These are phyloP conservation scores for Microctonus brassicae DNA, from an alignment of 2,888 invertebrate genomes.

Conservation along the genomic window DNA sequence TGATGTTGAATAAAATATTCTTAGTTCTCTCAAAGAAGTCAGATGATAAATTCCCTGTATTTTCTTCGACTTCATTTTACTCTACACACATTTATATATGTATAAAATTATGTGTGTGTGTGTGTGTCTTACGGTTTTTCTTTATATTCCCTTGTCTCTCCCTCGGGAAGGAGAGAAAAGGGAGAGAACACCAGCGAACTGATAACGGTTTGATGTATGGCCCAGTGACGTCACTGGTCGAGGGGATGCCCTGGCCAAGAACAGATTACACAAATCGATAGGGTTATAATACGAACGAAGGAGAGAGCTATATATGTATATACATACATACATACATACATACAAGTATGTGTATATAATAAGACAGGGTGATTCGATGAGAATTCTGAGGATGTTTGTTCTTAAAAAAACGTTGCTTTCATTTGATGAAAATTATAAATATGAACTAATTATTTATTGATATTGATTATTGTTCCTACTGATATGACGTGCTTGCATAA, in stretches of 20 bases:
- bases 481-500: too few species aligned
- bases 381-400: neutral
- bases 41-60: conserved; percentile 3
- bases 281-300: conserved; percentile 51
- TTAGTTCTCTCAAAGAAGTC: conserved; percentile 28
- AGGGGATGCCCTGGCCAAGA: conserved; percentile 58
- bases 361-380: too few species aligned
- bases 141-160: conserved; percentile 34
- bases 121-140: conserved; percentile 22
- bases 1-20: conserved; percentile 54
- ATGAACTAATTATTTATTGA: too few species aligned
- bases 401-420: conserved; percentile 9
- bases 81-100: neutral
- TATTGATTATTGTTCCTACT: too few species aligned
- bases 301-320: conserved; percentile 24
- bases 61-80: conserved; percentile 16
- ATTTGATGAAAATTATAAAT: too few species aligned
- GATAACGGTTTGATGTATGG: conserved; percentile 69
- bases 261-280: conserved; percentile 68
- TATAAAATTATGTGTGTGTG: neutral
- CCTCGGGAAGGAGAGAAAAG: conserved; percentile 31
- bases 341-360: too few species aligned
- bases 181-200: conserved; percentile 53
- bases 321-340: too few species aligned
- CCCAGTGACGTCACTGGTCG: conserved; percentile 56